Base-by-base conservation (phyloP, 2,888 invertebrate species). In the Branchipolynoe longqiensis region DNA sequence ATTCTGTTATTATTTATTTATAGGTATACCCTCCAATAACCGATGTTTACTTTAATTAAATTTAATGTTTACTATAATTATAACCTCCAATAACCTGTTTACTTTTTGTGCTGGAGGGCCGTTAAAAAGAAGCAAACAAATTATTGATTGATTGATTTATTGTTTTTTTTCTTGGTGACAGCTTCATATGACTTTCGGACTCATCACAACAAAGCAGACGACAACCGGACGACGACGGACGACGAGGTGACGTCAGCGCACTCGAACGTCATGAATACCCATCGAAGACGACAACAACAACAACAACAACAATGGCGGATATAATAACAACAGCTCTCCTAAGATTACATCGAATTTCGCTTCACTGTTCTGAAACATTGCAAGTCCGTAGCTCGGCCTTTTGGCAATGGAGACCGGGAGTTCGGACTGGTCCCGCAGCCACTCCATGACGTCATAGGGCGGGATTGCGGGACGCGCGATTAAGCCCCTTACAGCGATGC, bases 321-420 rank as follows among this genome's bases (percentile, higher is more conserved):
- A 62, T 22, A 36, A 3, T 36, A 36, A 8, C 18, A 14, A 33
- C 69, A 33, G n/a, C 38, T 36, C 12, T 6, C 36, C 69, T 36
- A 12, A 1, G 0, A 2, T 3, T n/a, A 31, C 62, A 28, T 62
- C 62, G 28, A 2, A 31, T 62, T 62, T 56, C 62, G 28, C 31
- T 31, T 4, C 14, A 31, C 62, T 62, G 28, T 14, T 56, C 56
- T 56, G 56, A 62, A 62, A 2, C 12, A 38, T 22, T 33, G 12
- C 38, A 6, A 69, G 69, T 69, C 14, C 38, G 36, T 69, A 69
- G 69, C 69, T 69, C 69, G 36, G 36, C 69, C 69, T 69, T 38
- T 36, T 33, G 69, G 69, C 69, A 69, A 69, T 69, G 69, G 69
- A n/a, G 69, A n/a, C 36, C 36, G 69, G 25, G 69, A 69, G 69